Evolutionary conservation across 2,797 vertebrate species (phyloP).

Genomic region (Macropodus opercularis): DNA sequence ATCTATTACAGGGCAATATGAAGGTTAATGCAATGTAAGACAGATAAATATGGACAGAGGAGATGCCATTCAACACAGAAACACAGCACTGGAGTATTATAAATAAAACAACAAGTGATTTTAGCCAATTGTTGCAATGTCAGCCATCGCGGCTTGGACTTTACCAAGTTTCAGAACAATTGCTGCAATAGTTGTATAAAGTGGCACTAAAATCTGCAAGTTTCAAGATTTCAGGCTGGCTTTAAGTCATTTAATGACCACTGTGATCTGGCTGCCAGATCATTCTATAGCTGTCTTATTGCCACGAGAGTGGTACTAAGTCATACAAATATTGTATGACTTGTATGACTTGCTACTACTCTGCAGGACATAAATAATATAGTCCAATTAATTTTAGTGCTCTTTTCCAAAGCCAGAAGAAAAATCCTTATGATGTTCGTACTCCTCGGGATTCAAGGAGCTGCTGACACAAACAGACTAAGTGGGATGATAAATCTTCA

Average conservation of each 20-base stretch:
- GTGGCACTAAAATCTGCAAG: not conserved
- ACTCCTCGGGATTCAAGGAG: conserved; percentile 9
- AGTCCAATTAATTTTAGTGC: conserved; percentile 17
- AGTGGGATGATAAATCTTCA: not conserved
- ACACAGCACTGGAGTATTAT: too few relatives aligned
- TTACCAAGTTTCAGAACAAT: not conserved
- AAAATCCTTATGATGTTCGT: conserved; percentile 20
- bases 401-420: conserved; percentile 2
- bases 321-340: conserved; percentile 5
- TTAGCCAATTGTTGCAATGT: not conserved
- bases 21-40: too few relatives aligned
- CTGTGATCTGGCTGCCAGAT: conserved; percentile 23
- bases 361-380: conserved; percentile 17
- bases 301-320: conserved; percentile 2
- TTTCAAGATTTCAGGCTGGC: not conserved
- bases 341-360: conserved; percentile 8
- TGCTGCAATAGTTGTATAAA: not conserved
- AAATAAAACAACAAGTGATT: too few relatives aligned
- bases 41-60: too few relatives aligned
- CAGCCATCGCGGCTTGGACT: not conserved
- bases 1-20: too few relatives aligned
- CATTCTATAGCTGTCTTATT: conserved; percentile 6
- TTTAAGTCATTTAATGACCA: conserved; percentile 23
- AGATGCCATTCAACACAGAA: too few relatives aligned
- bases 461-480: conserved; percentile 7